phyloP scores from a whole-genome alignment of 2,113 vertebrate genomes.

The Prionailurus viverrinus region DNA sequence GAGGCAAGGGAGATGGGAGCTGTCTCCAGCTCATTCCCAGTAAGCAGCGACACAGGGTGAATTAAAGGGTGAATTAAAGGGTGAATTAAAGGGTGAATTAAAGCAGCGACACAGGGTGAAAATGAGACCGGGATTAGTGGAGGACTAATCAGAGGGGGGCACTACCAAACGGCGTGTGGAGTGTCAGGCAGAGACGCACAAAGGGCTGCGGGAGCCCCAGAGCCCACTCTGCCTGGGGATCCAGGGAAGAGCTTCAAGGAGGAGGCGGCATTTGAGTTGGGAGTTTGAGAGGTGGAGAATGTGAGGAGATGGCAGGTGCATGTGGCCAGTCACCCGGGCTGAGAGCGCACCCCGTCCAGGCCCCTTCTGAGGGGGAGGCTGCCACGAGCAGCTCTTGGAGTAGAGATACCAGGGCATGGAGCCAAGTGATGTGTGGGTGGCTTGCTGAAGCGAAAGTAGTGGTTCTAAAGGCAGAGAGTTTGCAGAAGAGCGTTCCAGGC shows the following conservation, averaged over 20 bases:
- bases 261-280: background rate
- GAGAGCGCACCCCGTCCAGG: background rate
- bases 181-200: background rate
- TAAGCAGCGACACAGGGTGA: background rate
- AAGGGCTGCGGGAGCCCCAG: background rate
- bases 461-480: background rate
- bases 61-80: background rate
- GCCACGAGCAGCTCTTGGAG: background rate
- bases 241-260: background rate
- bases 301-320: too few relatives aligned
- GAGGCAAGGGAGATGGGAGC: background rate
- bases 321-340: background rate
- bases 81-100: background rate
- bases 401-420: background rate
- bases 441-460: background rate
- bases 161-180: background rate
- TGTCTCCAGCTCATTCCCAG: background rate
- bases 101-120: background rate
- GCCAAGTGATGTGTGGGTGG: background rate
- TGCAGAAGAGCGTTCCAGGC: background rate
- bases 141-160: background rate
- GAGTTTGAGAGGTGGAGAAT: background rate
- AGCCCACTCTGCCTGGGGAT: background rate
- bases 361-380: background rate
- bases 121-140: background rate